These are phyloP conservation scores for Carassius carassius DNA, from an alignment of 2,113 vertebrate species.

Conservation along the genomic window DNA sequence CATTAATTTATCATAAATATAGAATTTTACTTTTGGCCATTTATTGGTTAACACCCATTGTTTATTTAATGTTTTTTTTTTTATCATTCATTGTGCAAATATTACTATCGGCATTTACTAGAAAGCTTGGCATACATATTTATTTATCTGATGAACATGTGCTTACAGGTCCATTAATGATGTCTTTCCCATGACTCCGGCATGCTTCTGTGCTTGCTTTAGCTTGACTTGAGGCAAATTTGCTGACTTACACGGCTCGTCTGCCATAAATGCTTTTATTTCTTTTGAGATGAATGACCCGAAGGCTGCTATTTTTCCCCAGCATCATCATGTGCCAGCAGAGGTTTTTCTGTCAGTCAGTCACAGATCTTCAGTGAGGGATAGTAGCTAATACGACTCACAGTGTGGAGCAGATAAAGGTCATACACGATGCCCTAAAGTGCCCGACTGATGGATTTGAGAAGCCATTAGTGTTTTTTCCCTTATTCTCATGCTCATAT, in stretches of 20 bases:
- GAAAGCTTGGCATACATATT: conserved; percentile 1
- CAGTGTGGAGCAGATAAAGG: neutral
- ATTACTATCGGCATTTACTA: neutral
- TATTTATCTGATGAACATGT: neutral
- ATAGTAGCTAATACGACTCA: conserved; percentile 21
- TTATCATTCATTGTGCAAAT: no score
- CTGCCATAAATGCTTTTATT: conserved; percentile 56
- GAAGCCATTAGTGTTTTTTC: conserved; percentile 60
- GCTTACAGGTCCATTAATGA: neutral
- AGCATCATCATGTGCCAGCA: conserved; percentile 52
- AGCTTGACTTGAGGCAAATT: conserved; percentile 47
- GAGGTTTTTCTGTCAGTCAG: conserved; percentile 45
- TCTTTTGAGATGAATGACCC: conserved; percentile 56
- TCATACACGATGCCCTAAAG: conserved; percentile 55
- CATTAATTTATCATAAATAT: neutral
- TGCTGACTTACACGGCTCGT: conserved; percentile 46
- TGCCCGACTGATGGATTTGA: conserved; percentile 56
- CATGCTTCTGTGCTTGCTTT: conserved; percentile 33
- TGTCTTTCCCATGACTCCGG: neutral
- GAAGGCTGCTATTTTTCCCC: conserved; percentile 56
- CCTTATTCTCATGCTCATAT: conserved; percentile 34
- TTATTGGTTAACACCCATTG: no score
- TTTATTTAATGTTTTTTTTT: no score
- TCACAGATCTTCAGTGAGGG: conserved; percentile 25
- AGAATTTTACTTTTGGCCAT: neutral